Evolutionary conservation across 2,888 invertebrate species (phyloP), one percentile per base, ranked within the genome.

Genomic region (Drosophila kambysellisi): DNA sequence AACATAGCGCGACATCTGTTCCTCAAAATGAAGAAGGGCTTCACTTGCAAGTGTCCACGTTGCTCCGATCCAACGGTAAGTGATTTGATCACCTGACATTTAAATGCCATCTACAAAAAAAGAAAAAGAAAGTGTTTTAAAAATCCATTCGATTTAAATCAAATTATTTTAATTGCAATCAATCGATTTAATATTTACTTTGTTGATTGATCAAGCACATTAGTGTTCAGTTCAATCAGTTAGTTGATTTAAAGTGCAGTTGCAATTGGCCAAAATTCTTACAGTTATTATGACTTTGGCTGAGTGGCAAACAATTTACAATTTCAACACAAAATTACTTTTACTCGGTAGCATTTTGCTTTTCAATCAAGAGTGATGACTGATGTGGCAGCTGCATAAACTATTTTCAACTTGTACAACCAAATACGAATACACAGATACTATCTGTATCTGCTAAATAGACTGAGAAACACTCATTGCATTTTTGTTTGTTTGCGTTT

Each of bases 41-140:
- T 96, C 82, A 94, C 94, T 56, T 97, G 97, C 91, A 93, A 93
- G 70, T 97, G 97, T 83, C 89, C 93, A 0, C 94, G 96, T 74
- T 97, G 97, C 90, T 92, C 92, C 48, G 96, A 96, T 93, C 95
- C 96, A 7, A 96, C 96, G 71, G 93, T 33, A 95, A 96, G 93
- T 65, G 15, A 20, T 8, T 48, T 15, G 15, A 20, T 20, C 17
- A 17, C 3, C 11, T 41, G 11, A 39, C 3, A 3, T 41, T n/a
- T 9, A 4, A 41, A 4, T n/a, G 4, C 4, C n/a, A n/a, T 9
- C 41, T 8, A 20, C n/a, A 15, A 37, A 15, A 37, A 39, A 3
- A 0, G 3, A 17, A 39, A n/a, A n/a, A 25, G 20, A 25, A 25
- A 25, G 1, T 25, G 20, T 25, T 25, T 25, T 25, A 0, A 25